Percentiles rank a stretch among this genome's conserved stretches.
These are phyloP conservation scores for Melanerpes aurifrons DNA, from an alignment of 2,113 vertebrate genomes.

Conservation along the genomic window DNA sequence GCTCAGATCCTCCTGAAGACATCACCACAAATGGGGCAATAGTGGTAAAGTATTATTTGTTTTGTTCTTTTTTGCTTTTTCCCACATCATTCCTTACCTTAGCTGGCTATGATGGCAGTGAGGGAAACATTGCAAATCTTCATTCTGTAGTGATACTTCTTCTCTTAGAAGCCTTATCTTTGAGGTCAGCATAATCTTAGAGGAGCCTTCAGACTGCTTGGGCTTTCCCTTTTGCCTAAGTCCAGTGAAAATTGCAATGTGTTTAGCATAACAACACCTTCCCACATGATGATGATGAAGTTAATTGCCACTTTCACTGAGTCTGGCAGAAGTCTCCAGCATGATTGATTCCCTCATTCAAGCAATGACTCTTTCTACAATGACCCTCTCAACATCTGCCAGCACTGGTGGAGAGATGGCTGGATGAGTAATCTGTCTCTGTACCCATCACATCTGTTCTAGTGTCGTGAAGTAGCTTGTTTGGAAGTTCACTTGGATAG, in stretches of 20 bases:
- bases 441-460: not conserved
- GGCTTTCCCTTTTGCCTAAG: not conserved
- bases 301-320: not conserved
- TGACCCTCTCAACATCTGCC: not conserved
- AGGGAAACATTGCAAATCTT: not conserved
- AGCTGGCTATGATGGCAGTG: not conserved
- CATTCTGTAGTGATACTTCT: not conserved
- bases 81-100: not conserved
- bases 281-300: not conserved
- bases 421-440: not conserved
- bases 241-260: not conserved
- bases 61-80: not conserved
- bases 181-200: not conserved
- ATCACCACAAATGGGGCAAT: slow-evolving; percentile 65
- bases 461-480: slow-evolving; percentile 66
- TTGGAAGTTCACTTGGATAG: slow-evolving; percentile 61
- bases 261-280: not conserved
- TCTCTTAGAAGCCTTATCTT: not conserved
- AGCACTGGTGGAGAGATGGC: not conserved
- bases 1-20: slow-evolving; percentile 35
- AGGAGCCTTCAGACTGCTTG: not conserved
- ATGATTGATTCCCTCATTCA: not conserved
- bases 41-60: slow-evolving; percentile 51
- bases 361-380: not conserved
- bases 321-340: not conserved